A percentile compares a stretch with the other conserved stretches of the same genome.
Conservation (phyloP, 1,140 invertebrate genomes). For the Muscidifurax raptorellus region DNA sequence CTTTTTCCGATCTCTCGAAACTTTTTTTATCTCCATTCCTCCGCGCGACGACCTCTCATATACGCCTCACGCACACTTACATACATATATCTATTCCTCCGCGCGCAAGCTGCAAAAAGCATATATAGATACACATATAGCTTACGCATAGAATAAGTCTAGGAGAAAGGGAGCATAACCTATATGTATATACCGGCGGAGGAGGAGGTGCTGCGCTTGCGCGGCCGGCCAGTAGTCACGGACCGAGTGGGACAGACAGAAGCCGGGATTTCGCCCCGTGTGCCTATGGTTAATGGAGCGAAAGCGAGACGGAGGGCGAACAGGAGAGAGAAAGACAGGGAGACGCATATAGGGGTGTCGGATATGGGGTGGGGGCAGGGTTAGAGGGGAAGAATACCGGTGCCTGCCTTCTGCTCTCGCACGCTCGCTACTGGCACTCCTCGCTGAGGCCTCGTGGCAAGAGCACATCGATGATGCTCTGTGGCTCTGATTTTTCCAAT, state of each 20-base stretch:
- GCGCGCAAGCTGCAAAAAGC: conserved; percentile 1
- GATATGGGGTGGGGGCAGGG: neutral
- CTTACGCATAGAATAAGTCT: conserved; percentile 34
- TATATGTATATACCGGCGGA: no score
- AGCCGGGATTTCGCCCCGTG: conserved; percentile 40
- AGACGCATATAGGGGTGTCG: neutral
- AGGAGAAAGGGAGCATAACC: conserved; percentile 1
- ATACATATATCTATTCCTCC: neutral
- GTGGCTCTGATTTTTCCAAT: neutral
- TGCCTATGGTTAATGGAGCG: conserved; percentile 43
- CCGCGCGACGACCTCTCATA: conserved; percentile 22
- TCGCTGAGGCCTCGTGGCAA: conserved; percentile 21
- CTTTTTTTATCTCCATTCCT: conserved; percentile 38
- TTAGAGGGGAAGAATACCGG: neutral
- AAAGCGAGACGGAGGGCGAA: conserved; percentile 43
- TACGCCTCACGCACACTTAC: neutral
- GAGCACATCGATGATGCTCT: neutral
- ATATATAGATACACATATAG: neutral
- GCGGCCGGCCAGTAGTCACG: conserved; percentile 45
- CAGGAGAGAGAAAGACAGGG: conserved; percentile 41
- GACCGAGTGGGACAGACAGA: conserved; percentile 46
- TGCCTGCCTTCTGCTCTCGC: neutral
- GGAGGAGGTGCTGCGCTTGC: conserved; percentile 37
- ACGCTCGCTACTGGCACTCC: conserved; percentile 29
- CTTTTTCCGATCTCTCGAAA: conserved; percentile 39